A percentile compares a stretch with the other conserved stretches of the same genome.
Conservation (phyloP, 37 sponge, comb jelly and placozoan species). For the Aplysina aerophoba region DNA sequence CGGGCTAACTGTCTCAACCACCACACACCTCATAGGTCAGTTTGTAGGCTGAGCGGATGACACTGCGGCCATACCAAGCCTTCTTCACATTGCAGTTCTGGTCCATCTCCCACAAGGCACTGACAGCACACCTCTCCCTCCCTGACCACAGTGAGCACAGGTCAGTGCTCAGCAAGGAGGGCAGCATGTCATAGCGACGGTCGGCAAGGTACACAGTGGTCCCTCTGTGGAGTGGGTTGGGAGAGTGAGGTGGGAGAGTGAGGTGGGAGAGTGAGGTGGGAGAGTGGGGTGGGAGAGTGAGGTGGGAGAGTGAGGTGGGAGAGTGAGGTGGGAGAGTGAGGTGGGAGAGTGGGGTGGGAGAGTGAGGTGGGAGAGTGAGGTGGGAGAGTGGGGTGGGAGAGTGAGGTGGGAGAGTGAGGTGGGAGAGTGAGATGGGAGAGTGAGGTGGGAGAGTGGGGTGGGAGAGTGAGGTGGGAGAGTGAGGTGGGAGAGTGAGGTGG, state of each 20-base stretch:
- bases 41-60: conserved; percentile 76
- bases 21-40: conserved; percentile 72
- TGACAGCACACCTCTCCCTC: conserved; percentile 86
- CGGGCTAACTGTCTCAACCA: no score
- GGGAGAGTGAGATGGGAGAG: background rate
- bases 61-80: conserved; percentile 78
- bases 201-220: conserved; percentile 83
- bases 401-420: background rate
- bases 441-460: background rate
- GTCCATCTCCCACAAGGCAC: conserved; percentile 68
- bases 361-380: background rate
- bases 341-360: background rate
- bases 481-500: background rate
- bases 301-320: background rate
- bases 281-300: background rate
- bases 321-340: background rate
- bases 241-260: background rate
- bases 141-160: conserved; percentile 70
- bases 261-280: background rate
- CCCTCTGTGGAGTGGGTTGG: conserved; percentile 15
- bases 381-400: background rate
- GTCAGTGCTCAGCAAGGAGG: conserved; percentile 67
- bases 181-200: conserved; percentile 80
- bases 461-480: background rate
- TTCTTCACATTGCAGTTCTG: conserved; percentile 37